Evolutionary conservation across 1,140 invertebrate species (phyloP).

Genomic region (Bombyx mori): DNA sequence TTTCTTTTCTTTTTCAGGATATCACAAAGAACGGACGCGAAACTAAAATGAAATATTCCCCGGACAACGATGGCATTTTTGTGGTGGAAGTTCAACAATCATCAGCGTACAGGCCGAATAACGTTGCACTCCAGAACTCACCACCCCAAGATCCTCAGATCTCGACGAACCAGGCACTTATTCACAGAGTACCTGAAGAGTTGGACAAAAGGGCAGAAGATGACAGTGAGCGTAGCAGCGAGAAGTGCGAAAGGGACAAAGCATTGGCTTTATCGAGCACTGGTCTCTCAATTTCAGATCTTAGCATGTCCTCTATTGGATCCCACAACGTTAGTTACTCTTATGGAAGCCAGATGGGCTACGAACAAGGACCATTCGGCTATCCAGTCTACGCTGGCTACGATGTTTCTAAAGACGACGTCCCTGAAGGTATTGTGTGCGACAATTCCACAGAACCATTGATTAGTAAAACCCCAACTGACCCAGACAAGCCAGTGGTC

Average conservation of each 20-base stretch:
- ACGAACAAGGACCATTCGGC: slow-evolving; percentile 79
- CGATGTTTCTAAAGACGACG: slow-evolving; percentile 70
- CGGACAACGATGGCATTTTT: slow-evolving; percentile 82
- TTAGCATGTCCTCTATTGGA: slow-evolving; percentile 78
- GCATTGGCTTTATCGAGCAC: slow-evolving; percentile 73
- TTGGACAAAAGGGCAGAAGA: slow-evolving; percentile 62
- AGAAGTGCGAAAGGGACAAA: slow-evolving; percentile 42
- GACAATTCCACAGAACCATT: slow-evolving; percentile 62
- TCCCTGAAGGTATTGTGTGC: slow-evolving; percentile 47
- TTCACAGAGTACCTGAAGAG: slow-evolving; percentile 68
- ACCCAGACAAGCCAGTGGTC: slow-evolving; percentile 76
- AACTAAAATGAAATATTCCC: slow-evolving; percentile 78
- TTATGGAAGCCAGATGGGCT: slow-evolving; percentile 83
- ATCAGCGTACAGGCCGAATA: slow-evolving; percentile 50
- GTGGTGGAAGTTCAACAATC: slow-evolving; percentile 80
- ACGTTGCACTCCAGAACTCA: slow-evolving; percentile 39
- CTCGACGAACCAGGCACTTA: slow-evolving; percentile 72
- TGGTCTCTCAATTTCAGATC: slow-evolving; percentile 82
- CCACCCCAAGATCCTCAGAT: slow-evolving; percentile 54
- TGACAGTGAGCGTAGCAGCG: slow-evolving; percentile 61
- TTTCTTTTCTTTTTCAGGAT: slow-evolving; percentile 67
- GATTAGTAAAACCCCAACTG: slow-evolving; percentile 63
- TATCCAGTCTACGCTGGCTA: slow-evolving; percentile 76
- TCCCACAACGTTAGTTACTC: slow-evolving; percentile 81
- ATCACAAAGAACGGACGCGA: slow-evolving; percentile 77